A percentile compares a stretch with the other conserved stretches of the same genome.
Evolutionary conservation across 2,113 vertebrate species (phyloP).

Genomic region (Ptilonorhynchus violaceus): DNA sequence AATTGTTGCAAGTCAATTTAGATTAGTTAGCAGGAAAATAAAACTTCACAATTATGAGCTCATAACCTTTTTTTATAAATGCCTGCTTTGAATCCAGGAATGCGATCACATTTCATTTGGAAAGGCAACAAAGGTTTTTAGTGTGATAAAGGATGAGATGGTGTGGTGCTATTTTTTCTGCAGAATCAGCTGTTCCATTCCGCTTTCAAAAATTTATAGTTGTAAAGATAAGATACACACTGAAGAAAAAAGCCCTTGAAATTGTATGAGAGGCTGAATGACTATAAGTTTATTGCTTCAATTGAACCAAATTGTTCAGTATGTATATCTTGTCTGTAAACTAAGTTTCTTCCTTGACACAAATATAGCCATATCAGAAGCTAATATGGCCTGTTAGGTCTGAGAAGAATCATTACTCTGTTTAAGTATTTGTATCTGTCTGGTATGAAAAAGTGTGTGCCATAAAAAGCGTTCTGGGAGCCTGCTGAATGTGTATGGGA

Average conservation of each 20-base stretch:
- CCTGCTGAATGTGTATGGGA: rapidly evolving
- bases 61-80: background rate
- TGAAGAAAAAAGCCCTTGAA: background rate
- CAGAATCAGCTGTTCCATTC: background rate
- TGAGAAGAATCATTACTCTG: background rate
- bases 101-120: background rate
- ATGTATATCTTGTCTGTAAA: background rate
- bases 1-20: too few relatives aligned
- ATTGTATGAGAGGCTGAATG: background rate
- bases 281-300: background rate
- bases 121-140: background rate
- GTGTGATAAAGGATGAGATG: background rate
- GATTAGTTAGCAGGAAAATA: background rate
- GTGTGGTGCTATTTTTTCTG: background rate
- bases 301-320: background rate
- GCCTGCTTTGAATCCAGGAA: background rate
- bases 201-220: background rate
- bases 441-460: background rate
- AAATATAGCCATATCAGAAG: background rate
- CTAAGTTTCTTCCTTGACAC: background rate
- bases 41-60: background rate
- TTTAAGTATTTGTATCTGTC: background rate
- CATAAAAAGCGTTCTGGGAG: background rate
- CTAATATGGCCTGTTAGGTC: background rate
- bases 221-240: background rate